Conservation (phyloP, 2,113 vertebrate genomes). For the Apodemus sylvaticus region DNA sequence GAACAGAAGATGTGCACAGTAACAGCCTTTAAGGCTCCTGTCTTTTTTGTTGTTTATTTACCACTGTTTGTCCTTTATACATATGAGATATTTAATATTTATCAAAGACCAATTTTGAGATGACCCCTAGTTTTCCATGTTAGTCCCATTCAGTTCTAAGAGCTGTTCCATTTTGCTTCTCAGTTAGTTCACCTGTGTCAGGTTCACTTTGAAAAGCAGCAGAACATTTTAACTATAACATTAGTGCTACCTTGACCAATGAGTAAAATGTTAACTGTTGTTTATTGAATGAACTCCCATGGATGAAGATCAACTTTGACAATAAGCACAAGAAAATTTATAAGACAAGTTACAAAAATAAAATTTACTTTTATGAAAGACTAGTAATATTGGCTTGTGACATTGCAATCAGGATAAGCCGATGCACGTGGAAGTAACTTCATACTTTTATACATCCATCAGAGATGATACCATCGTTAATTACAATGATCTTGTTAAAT, state of each 20-base stretch:
- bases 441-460: neutral
- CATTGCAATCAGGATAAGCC: neutral
- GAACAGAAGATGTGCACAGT: neutral
- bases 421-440: neutral
- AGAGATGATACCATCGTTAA: neutral
- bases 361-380: constrained; percentile 34
- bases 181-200: neutral
- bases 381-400: neutral
- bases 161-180: neutral
- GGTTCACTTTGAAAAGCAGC: neutral
- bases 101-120: neutral
- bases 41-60: neutral
- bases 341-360: neutral
- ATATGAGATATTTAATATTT: neutral
- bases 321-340: neutral
- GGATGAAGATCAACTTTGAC: constrained; percentile 1
- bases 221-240: neutral
- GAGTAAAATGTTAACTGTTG: neutral
- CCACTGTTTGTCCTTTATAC: neutral
- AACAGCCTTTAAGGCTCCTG: neutral
- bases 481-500: neutral
- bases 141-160: neutral
- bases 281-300: neutral
- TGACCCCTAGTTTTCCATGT: neutral
- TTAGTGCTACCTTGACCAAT: neutral